Evolutionary conservation across 2,888 invertebrate species (phyloP).

Genomic region (Phyto melanocephala): DNA sequence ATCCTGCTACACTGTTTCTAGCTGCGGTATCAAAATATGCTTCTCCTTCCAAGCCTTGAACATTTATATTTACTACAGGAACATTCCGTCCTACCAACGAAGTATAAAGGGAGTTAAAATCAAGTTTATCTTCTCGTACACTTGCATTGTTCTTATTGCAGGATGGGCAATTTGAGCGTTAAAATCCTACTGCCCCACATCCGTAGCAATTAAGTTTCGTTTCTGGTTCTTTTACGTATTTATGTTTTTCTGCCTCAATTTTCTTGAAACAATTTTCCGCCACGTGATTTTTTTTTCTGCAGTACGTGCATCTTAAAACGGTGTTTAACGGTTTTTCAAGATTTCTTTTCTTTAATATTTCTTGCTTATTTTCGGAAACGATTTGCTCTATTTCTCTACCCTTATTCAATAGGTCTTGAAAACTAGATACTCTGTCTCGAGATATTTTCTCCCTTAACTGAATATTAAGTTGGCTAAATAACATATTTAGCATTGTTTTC

Average conservation of each 20-base stretch:
- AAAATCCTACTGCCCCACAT: constrained; percentile 19
- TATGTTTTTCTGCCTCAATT: background rate
- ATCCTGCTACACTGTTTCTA: background rate
- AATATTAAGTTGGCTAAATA: constrained; percentile 12
- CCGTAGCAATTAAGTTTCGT: constrained; percentile 1
- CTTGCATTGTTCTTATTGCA: background rate
- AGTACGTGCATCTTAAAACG: constrained; percentile 1
- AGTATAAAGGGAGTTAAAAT: constrained; percentile 19
- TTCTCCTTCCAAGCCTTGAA: background rate
- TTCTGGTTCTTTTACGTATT: background rate
- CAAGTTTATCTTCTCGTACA: background rate
- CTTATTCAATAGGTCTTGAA: constrained; percentile 15
- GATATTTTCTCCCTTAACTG: constrained; percentile 16
- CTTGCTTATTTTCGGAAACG: constrained; percentile 12
- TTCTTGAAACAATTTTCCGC: constrained; percentile 25
- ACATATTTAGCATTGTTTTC: too few relatives aligned
- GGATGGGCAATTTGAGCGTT: constrained; percentile 27
- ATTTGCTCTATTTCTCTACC: constrained; percentile 26
- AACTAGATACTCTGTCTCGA: background rate
- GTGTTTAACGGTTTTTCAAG: background rate
- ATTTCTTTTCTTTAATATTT: background rate
- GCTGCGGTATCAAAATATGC: constrained; percentile 27
- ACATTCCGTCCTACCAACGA: constrained; percentile 3
- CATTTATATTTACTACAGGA: background rate
- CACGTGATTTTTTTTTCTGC: constrained; percentile 23